Conservation (phyloP, 2,113 vertebrate species). For the Amphilophus citrinellus region DNA sequence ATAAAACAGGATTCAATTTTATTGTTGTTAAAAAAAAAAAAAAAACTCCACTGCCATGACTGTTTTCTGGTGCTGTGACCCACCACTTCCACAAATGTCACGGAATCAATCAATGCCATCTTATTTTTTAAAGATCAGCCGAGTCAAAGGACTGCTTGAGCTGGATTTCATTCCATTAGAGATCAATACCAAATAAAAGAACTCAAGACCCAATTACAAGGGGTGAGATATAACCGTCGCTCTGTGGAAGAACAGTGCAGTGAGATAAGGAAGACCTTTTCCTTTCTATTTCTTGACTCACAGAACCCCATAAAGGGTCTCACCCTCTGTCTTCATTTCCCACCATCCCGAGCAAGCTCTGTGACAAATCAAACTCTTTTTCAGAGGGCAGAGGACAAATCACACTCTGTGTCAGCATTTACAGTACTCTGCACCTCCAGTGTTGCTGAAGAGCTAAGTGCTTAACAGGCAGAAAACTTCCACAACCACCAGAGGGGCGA, state of each 20-base stretch:
- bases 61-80: neutral
- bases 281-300: constrained; percentile 25
- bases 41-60: no score
- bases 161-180: constrained; percentile 28
- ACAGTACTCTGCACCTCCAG: neutral
- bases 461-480: constrained; percentile 29
- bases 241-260: constrained; percentile 17
- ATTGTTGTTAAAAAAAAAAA: no score
- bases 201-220: constrained; percentile 44
- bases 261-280: constrained; percentile 37
- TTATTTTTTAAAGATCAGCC: constrained; percentile 21
- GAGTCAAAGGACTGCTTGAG: neutral
- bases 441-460: neutral
- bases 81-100: constrained; percentile 1
- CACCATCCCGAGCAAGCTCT: constrained; percentile 1
- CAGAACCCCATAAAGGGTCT: neutral
- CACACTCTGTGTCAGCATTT: neutral
- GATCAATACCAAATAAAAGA: constrained; percentile 60
- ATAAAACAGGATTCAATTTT: neutral
- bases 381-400: constrained; percentile 32
- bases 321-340: constrained; percentile 29
- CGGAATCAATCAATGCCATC: constrained; percentile 21
- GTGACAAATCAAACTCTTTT: constrained; percentile 45
- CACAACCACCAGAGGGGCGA: neutral
- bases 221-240: constrained; percentile 30